These are phyloP conservation scores for Zaprionus obscuricornis DNA, from an alignment of 2,888 invertebrate species.

Conservation along the genomic window DNA sequence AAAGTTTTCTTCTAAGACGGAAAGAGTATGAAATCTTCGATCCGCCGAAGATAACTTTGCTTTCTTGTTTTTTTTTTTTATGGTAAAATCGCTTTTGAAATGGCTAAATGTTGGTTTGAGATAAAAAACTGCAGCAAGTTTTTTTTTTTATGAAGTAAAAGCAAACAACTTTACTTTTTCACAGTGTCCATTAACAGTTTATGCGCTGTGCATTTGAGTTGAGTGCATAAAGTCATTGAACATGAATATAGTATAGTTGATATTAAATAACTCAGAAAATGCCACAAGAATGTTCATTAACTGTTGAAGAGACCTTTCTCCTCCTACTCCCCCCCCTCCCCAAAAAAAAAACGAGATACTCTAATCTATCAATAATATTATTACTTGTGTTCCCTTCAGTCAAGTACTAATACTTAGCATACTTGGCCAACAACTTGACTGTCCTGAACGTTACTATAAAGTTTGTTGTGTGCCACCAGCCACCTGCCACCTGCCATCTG, in stretches of 20 bases:
- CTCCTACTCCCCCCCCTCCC: too few relatives aligned
- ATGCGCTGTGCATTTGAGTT: not conserved
- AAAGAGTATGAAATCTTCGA: too few relatives aligned
- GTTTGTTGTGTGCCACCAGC: slow-evolving; percentile 15
- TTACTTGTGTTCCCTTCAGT: slow-evolving; percentile 45
- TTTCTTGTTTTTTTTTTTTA: too few relatives aligned
- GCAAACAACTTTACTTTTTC: not conserved
- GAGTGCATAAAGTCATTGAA: too few relatives aligned
- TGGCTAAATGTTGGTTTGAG: slow-evolving; percentile 36
- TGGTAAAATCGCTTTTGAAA: slow-evolving; percentile 31
- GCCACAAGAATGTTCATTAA: slow-evolving; percentile 6
- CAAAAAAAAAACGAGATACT: slow-evolving; percentile 36
- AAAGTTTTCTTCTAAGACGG: too few relatives aligned
- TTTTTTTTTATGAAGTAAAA: slow-evolving; percentile 2
- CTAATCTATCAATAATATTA: slow-evolving; percentile 78
- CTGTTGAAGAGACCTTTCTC: not conserved
- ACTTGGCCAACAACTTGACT: slow-evolving; percentile 41
- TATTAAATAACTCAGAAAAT: too few relatives aligned
- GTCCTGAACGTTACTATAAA: slow-evolving; percentile 19
- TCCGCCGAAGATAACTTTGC: too few relatives aligned
- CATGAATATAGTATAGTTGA: too few relatives aligned
- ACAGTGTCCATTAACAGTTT: slow-evolving; percentile 11
- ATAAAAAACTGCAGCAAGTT: not conserved
- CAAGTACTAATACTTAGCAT: slow-evolving; percentile 31
- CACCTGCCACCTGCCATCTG: slow-evolving; percentile 3